Percentiles rank a stretch among this genome's conserved stretches.
These are phyloP conservation scores for Eptatretus burgeri DNA, from an alignment of 2,113 vertebrate species.

Conservation along the genomic window DNA sequence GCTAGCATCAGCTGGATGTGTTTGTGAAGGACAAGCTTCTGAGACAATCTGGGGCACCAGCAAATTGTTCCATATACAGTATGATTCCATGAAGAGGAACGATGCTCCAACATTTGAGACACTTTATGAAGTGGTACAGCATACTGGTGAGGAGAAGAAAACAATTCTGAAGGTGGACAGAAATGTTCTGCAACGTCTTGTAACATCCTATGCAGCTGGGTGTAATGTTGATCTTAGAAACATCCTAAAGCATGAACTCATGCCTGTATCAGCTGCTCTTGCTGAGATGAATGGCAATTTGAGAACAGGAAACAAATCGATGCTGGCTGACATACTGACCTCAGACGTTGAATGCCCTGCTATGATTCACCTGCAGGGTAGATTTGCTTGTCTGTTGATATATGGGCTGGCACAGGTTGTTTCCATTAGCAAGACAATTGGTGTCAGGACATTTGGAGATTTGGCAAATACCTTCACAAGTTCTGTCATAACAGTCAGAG, in stretches of 20 bases:
- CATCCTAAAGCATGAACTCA: not conserved
- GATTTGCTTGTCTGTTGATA: constrained; percentile 13
- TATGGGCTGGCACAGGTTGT: constrained; percentile 10
- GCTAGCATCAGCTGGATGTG: not conserved
- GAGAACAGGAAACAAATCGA: not conserved
- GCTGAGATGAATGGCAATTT: not conserved
- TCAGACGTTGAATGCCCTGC: not conserved
- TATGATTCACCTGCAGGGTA: constrained; percentile 9
- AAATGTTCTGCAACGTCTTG: not conserved
- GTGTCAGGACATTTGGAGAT: too few relatives aligned
- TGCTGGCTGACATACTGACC: not conserved
- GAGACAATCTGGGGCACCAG: not conserved
- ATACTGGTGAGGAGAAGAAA: not conserved
- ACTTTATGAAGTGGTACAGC: not conserved
- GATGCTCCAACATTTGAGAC: not conserved
- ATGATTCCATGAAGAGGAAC: not conserved
- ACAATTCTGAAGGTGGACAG: not conserved
- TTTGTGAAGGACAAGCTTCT: not conserved
- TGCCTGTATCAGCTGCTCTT: not conserved
- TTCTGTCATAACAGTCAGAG: too few relatives aligned
- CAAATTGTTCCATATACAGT: not conserved
- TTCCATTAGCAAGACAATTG: constrained; percentile 5
- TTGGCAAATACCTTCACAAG: too few relatives aligned
- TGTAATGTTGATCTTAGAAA: not conserved
- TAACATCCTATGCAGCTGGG: not conserved